Evolutionary conservation across 2,797 vertebrate species (phyloP).

Genomic region (Nasua narica): DNA sequence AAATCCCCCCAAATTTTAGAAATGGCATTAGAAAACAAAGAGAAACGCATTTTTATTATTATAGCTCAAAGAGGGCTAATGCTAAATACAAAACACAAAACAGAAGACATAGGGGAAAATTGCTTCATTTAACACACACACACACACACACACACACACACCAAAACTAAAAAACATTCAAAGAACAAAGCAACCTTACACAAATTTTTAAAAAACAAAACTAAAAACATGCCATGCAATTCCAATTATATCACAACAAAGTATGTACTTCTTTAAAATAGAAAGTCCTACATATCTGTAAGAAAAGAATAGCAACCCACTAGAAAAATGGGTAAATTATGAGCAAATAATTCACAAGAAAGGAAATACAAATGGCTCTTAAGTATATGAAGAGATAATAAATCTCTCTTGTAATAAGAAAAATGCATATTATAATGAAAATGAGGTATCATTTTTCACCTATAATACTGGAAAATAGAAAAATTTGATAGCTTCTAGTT

Average conservation of each 20-base stretch:
- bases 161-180: not conserved
- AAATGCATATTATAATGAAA: slow-evolving; percentile 29
- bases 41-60: not conserved
- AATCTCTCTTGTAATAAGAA: slow-evolving; percentile 18
- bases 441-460: slow-evolving; percentile 10
- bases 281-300: not conserved
- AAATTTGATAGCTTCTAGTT: not conserved
- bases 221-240: not conserved
- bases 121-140: not conserved
- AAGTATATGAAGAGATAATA: not conserved
- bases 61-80: not conserved
- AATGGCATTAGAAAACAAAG: not conserved
- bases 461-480: not conserved
- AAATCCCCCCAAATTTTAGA: not conserved
- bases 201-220: not conserved
- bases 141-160: too few species aligned
- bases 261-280: not conserved
- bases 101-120: not conserved
- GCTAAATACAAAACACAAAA: not conserved
- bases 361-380: not conserved
- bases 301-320: not conserved
- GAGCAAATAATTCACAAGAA: slow-evolving; percentile 20
- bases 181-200: not conserved
- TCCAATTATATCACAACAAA: not conserved
- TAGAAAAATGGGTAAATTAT: not conserved